A percentile compares a stretch with the other conserved stretches of the same genome.
Evolutionary conservation across 1,140 invertebrate species (phyloP).

Genomic region (Leptoteleia sp.): DNA sequence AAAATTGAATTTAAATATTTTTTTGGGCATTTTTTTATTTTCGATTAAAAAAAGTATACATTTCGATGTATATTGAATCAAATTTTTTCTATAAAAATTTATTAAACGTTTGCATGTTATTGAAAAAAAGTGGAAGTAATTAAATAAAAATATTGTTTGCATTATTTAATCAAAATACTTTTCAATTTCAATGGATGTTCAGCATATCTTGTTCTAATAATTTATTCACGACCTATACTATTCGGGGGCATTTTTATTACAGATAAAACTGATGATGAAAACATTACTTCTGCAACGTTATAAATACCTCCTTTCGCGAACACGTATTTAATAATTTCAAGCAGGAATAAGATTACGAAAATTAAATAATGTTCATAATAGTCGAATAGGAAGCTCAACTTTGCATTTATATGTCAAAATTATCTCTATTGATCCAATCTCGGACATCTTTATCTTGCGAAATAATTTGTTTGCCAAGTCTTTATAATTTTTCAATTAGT

Average conservation of each 20-base stretch:
- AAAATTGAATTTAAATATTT: no score
- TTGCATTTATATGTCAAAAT: conserved; percentile 59
- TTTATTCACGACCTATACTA: conserved; percentile 37
- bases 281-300: conserved; percentile 7
- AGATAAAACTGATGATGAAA: conserved; percentile 28
- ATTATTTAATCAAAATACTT: conserved; percentile 19
- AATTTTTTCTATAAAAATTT: no score
- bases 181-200: conserved; percentile 35
- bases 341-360: conserved; percentile 34
- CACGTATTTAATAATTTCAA: conserved; percentile 34
- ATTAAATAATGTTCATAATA: conserved; percentile 43
- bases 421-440: conserved; percentile 43
- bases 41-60: no score
- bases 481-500: not conserved
- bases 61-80: no score
- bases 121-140: no score
- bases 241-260: conserved; percentile 27
- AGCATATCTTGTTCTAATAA: conserved; percentile 25
- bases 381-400: conserved; percentile 30
- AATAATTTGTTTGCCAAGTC: conserved; percentile 16
- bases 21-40: no score
- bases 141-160: no score
- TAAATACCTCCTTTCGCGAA: conserved; percentile 30
- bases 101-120: no score
- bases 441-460: conserved; percentile 21